Evolutionary conservation across 2,888 invertebrate species (phyloP).

Genomic region (Drosophila fungiperda): DNA sequence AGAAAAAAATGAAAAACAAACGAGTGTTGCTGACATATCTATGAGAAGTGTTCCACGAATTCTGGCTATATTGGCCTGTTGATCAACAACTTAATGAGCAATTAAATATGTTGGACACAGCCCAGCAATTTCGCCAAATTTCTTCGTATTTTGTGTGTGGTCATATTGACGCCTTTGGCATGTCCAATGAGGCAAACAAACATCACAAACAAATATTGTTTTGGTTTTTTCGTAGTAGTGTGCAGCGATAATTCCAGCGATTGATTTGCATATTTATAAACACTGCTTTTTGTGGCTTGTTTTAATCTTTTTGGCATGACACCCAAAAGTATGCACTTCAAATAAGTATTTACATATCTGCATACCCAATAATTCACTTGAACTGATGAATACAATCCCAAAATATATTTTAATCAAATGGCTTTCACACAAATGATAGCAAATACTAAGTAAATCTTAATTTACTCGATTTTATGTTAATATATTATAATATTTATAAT

Average conservation of each 20-base stretch:
- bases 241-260: constrained; percentile 28
- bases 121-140: constrained; percentile 51
- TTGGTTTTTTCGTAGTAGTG: constrained; percentile 28
- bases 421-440: background rate
- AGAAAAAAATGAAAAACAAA: background rate
- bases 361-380: background rate
- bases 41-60: constrained; percentile 30
- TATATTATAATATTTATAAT: background rate
- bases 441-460: background rate
- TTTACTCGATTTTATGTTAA: background rate
- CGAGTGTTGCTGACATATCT: constrained; percentile 36
- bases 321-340: constrained; percentile 56
- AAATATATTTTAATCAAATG: background rate
- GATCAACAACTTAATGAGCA: constrained; percentile 51
- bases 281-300: constrained; percentile 3
- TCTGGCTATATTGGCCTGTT: constrained; percentile 26
- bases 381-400: background rate
- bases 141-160: constrained; percentile 43
- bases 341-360: background rate
- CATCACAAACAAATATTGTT: constrained; percentile 24
- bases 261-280: constrained; percentile 55
- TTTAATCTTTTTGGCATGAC: background rate
- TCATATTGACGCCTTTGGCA: constrained; percentile 42
- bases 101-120: constrained; percentile 64
- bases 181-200: constrained; percentile 36